Evolutionary conservation across 2,888 invertebrate genomes (phyloP).

Genomic region (Marronus borbonicus): DNA sequence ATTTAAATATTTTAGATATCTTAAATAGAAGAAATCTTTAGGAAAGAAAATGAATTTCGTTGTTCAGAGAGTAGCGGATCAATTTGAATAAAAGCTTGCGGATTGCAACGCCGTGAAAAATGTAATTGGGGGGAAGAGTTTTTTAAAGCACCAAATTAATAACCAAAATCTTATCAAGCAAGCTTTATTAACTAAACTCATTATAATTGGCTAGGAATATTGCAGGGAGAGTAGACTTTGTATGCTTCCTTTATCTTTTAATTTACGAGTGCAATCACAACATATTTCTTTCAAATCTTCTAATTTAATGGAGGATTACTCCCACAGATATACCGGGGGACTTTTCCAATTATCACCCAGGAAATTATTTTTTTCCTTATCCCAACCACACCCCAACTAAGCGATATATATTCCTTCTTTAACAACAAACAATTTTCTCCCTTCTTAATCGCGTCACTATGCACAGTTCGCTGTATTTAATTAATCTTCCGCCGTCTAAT

Average conservation of each 20-base stretch:
- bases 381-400: not conserved
- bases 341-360: slow-evolving; percentile 14
- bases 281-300: slow-evolving; percentile 12
- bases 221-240: not conserved
- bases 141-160: no score
- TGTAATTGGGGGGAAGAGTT: no score
- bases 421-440: slow-evolving; percentile 29
- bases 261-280: no score
- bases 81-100: no score
- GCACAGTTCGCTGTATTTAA: slow-evolving; percentile 36
- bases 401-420: slow-evolving; percentile 19
- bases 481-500: slow-evolving; percentile 22
- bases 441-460: not conserved
- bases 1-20: no score
- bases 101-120: no score
- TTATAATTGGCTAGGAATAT: not conserved
- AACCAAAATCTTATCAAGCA: not conserved
- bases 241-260: not conserved
- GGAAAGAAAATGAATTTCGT: no score
- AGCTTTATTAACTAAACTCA: not conserved
- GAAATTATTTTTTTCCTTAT: slow-evolving; percentile 11
- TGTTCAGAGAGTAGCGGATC: no score
- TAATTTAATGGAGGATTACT: not conserved
- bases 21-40: no score
- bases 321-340: not conserved